Evolutionary conservation across 2,113 vertebrate genomes (phyloP).

Genomic region (Motacilla alba): DNA sequence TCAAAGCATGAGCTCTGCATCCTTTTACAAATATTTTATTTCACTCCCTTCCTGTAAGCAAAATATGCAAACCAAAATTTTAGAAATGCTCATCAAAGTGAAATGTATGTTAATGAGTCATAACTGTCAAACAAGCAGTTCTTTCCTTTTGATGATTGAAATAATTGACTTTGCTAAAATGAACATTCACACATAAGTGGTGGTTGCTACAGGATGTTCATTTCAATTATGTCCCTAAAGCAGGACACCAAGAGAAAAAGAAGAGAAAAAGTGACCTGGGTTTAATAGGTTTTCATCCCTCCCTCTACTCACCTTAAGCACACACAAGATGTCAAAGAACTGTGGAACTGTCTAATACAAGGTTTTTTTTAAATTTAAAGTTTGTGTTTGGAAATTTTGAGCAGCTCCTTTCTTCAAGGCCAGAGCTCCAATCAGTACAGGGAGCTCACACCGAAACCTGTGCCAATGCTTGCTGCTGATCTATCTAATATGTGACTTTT

Average conservation of each 20-base stretch:
- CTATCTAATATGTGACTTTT: background rate
- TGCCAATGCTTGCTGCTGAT: background rate
- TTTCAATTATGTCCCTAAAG: background rate
- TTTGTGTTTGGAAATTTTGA: background rate
- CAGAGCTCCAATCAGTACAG: background rate
- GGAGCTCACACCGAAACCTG: background rate
- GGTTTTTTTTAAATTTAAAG: background rate
- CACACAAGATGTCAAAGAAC: background rate
- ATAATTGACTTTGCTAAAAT: slow-evolving; percentile 62
- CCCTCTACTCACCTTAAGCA: background rate
- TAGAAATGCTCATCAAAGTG: background rate
- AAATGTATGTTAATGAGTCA: background rate
- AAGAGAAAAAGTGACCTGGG: background rate
- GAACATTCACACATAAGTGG: background rate
- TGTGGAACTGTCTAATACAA: accelerated
- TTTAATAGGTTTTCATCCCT: background rate
- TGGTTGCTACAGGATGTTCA: slow-evolving; percentile 5
- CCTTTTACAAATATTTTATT: background rate
- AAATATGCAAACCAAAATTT: background rate
- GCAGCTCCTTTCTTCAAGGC: background rate
- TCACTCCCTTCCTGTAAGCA: background rate
- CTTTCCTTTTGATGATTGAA: slow-evolving; percentile 52
- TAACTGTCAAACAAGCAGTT: background rate
- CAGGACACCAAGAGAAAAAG: background rate
- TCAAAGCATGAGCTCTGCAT: background rate